phyloP scores from a whole-genome alignment of 2,113 vertebrate genomes.

The Vombatus ursinus region DNA sequence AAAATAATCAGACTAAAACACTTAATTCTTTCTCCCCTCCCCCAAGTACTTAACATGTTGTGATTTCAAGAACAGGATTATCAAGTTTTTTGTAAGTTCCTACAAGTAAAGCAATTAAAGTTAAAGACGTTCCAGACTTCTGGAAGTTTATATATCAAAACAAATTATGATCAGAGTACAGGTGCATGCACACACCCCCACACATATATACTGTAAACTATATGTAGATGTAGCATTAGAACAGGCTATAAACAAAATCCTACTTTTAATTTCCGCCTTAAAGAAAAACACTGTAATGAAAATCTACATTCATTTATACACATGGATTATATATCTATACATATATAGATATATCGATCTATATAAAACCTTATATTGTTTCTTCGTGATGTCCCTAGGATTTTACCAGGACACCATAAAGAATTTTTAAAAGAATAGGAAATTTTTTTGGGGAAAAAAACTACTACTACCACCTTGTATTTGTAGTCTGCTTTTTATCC shows the following conservation, averaged over 20 bases:
- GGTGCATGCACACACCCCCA: no score
- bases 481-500: slow-evolving; percentile 4
- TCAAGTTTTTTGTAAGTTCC: neutral
- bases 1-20: neutral
- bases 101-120: neutral
- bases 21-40: neutral
- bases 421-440: slow-evolving; percentile 1
- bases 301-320: neutral
- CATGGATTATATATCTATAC: no score
- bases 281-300: slow-evolving; percentile 10
- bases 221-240: neutral
- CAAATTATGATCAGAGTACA: no score
- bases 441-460: neutral
- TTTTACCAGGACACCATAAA: slow-evolving; percentile 34
- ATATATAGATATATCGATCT: neutral
- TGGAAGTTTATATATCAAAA: neutral
- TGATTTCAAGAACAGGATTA: neutral
- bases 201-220: no score
- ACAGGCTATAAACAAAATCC: neutral
- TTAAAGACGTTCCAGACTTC: neutral
- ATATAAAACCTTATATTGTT: neutral
- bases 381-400: slow-evolving; percentile 8
- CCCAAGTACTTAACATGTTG: neutral
- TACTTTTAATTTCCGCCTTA: slow-evolving; percentile 21
- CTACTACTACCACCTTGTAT: slow-evolving; percentile 7